phyloP scores from a whole-genome alignment of 64 coral and sea anemone species.

The Stichodactyla helianthus region DNA sequence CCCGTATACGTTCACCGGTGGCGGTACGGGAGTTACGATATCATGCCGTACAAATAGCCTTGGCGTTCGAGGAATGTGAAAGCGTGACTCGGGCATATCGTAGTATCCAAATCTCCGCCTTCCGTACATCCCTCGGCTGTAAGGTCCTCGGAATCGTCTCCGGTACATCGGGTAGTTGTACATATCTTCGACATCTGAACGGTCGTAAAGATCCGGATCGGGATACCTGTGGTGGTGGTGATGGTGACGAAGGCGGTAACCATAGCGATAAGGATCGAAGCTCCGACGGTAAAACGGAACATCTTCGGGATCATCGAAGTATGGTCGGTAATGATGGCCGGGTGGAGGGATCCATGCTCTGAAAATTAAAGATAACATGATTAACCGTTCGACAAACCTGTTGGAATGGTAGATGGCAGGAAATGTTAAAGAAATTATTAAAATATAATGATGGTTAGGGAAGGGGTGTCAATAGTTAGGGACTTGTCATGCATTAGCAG shows the following conservation, averaged over 20 bases:
- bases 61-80: constrained; percentile 3
- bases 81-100: neutral
- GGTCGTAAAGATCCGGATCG: constrained; percentile 38
- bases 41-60: constrained; percentile 53
- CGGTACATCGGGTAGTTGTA: constrained; percentile 22
- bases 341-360: constrained; percentile 26
- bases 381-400: neutral
- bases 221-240: constrained; percentile 41
- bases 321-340: neutral
- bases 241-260: constrained; percentile 40
- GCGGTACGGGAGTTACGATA: constrained; percentile 59
- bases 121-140: constrained; percentile 26
- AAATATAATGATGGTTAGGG: neutral
- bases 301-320: constrained; percentile 26
- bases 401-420: too few species aligned
- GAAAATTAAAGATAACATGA: neutral
- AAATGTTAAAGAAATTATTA: neutral
- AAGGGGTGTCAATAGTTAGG: too few species aligned
- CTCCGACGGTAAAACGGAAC: constrained; percentile 62
- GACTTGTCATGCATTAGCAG: too few species aligned
- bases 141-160: constrained; percentile 15
- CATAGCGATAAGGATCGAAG: constrained; percentile 46
- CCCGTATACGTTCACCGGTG: constrained; percentile 73
- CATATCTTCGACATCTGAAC: constrained; percentile 40
- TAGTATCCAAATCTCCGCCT: neutral